Conservation (phyloP, 2,888 invertebrate genomes). For the Campoletis raptor region DNA sequence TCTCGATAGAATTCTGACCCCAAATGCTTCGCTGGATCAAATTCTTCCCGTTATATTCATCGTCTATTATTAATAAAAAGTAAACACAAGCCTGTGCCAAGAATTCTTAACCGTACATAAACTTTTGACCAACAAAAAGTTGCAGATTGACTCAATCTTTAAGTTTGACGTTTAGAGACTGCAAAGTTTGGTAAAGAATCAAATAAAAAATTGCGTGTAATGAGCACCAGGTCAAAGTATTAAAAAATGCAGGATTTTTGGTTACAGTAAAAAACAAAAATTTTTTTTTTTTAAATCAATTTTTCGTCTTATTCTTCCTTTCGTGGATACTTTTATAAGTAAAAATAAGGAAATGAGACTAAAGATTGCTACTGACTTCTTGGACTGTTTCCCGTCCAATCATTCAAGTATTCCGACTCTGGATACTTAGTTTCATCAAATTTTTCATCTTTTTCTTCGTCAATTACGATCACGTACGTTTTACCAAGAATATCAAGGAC, state of each 20-base stretch:
- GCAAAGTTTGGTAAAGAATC: not conserved
- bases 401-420: not conserved
- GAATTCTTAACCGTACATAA: not conserved
- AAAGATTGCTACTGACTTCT: slow-evolving; percentile 10
- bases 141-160: too few relatives aligned
- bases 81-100: not conserved
- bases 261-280: not conserved
- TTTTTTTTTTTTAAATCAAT: too few relatives aligned
- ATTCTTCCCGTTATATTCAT: not conserved
- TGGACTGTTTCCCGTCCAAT: slow-evolving; percentile 9
- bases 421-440: slow-evolving; percentile 1
- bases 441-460: slow-evolving; percentile 10
- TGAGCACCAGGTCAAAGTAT: not conserved
- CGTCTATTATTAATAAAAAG: not conserved
- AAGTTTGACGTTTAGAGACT: not conserved
- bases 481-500: not conserved
- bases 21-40: not conserved
- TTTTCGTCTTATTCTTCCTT: not conserved
- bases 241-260: not conserved
- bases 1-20: not conserved
- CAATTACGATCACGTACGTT: not conserved
- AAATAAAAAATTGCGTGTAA: not conserved
- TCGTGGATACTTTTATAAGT: not conserved
- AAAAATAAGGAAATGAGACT: slow-evolving; percentile 5
- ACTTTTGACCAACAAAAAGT: not conserved